Conservation (phyloP, 2,888 invertebrate genomes). For the Slavum lentiscoides region DNA sequence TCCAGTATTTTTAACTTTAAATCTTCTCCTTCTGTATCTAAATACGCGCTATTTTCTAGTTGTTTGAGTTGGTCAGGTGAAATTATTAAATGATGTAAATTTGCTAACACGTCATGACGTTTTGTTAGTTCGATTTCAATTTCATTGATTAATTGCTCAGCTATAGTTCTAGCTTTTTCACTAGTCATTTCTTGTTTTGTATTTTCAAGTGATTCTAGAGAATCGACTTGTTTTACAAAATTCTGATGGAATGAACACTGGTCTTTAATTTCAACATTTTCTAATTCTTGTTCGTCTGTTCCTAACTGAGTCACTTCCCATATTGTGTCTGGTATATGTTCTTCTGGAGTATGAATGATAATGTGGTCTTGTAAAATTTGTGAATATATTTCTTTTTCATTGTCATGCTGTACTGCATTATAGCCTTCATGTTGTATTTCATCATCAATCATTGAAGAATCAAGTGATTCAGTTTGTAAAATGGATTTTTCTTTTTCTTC, state of each 20-base stretch:
- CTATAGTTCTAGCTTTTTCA: slow-evolving; percentile 63
- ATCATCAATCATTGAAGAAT: slow-evolving; percentile 40
- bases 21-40: slow-evolving; percentile 59
- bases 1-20: slow-evolving; percentile 60
- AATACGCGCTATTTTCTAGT: slow-evolving; percentile 61
- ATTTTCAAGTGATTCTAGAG: slow-evolving; percentile 12
- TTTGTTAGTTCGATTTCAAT: slow-evolving; percentile 65
- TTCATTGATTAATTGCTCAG: slow-evolving; percentile 63
- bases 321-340: slow-evolving; percentile 62
- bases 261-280: slow-evolving; percentile 58
- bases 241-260: slow-evolving; percentile 55
- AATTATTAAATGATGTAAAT: slow-evolving; percentile 49
- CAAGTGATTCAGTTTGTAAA: slow-evolving; percentile 40
- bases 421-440: slow-evolving; percentile 21
- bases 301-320: slow-evolving; percentile 64
- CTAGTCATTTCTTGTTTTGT: slow-evolving; percentile 59
- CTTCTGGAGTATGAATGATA: slow-evolving; percentile 61
- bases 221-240: slow-evolving; percentile 54
- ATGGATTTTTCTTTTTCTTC: slow-evolving; percentile 41
- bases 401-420: neutral
- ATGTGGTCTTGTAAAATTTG: neutral
- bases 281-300: slow-evolving; percentile 56
- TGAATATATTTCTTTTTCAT: neutral
- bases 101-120: slow-evolving; percentile 57
- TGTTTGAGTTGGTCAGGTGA: slow-evolving; percentile 61